Conservation (phyloP, 2,888 invertebrate species). For the Xylophagus ater region DNA sequence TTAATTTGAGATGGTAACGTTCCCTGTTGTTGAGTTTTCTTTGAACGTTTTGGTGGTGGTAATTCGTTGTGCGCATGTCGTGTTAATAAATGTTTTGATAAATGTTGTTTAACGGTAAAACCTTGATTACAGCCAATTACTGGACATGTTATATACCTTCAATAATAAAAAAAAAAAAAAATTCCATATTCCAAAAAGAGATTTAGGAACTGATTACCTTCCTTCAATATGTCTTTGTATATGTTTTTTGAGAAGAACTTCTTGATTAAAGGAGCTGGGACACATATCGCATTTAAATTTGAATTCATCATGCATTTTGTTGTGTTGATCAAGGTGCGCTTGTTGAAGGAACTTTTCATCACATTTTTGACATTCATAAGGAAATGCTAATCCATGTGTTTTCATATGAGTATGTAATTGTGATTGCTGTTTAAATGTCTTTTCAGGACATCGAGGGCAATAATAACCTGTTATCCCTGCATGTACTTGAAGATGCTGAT, state of each 20-base stretch:
- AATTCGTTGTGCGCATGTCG: conserved; percentile 38
- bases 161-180: neutral
- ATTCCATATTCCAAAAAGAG: neutral
- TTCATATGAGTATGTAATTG: conserved; percentile 40
- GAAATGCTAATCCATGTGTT: conserved; percentile 37
- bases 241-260: conserved; percentile 37
- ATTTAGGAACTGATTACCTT: conserved; percentile 21
- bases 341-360: conserved; percentile 39
- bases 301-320: conserved; percentile 39
- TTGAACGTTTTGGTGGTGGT: conserved; percentile 38
- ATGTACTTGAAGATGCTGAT: conserved; percentile 39
- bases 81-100: conserved; percentile 38
- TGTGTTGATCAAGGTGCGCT: conserved; percentile 38
- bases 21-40: conserved; percentile 31
- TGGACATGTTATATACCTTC: conserved; percentile 36
- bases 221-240: conserved; percentile 40
- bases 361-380: conserved; percentile 37
- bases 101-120: conserved; percentile 39
- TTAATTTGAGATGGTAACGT: conserved; percentile 35
- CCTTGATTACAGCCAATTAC: conserved; percentile 38
- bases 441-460: conserved; percentile 39
- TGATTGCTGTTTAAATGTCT: conserved; percentile 38
- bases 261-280: conserved; percentile 39
- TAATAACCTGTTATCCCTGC: conserved; percentile 38
- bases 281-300: conserved; percentile 39